Evolutionary conservation across 2,888 invertebrate species (phyloP), one percentile per base, ranked within the genome.

Genomic region (Netelia virgata): DNA sequence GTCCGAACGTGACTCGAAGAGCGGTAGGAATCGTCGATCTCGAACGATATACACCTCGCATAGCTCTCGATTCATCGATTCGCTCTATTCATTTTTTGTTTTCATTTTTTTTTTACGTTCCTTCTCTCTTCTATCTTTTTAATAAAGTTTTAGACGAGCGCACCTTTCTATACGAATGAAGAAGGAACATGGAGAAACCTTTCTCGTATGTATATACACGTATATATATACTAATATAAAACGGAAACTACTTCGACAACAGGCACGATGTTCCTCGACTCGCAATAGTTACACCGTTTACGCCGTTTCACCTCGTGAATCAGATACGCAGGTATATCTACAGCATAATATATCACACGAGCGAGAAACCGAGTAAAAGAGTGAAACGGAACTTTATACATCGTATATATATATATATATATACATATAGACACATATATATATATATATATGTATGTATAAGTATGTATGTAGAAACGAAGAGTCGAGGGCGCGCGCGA

Each of bases 311-410:
- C 90, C 91, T 92, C 92, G 91, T 92, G 91, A 91, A 93, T 93
- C 92, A 93, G 93, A 93, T 93, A 92, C 83, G 70, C 89, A 92
- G 91, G 90, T 92, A 84, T 76, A 92, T 91, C 92, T 90, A 90
- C 90, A 91, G 89, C 90, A 92, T 91, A 91, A 93, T 93, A 93
- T 93, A 93, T 93, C 92, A 93, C 92, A 92, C 90, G 91, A 90
- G 91, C 88, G 91, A 90, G 88, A 69, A 59, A 50, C 36, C 74
- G 57, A 74, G 83, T 10, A 69, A 79, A 75, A 83, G 84, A 83
- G 75, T 59, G 83, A 81, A 73, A 81, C 68, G 55, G 41, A 69
- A 61, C 8, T 64, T 55, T 53, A 36, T 36, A 11, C 41, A 41
- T 75, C 14, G 18, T 64, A 23, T 63, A n/a, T 50, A 28, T 50